Base-by-base conservation (phyloP, 2,113 vertebrate genomes). In the Saimiri boliviensis region DNA sequence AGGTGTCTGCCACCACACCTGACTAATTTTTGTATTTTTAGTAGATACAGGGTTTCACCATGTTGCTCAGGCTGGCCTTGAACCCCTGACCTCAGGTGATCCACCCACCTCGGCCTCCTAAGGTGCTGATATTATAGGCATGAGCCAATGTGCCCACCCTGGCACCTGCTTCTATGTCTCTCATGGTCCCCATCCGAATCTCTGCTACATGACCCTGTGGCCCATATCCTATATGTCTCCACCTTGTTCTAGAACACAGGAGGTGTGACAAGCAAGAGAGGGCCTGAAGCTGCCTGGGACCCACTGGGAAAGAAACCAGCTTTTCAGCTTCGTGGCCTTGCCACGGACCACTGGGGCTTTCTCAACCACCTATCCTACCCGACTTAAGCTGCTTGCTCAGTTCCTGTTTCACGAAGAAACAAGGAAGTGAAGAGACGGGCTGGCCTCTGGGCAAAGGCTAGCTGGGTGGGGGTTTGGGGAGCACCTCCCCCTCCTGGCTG, bases 351-450 rank as follows among this genome's bases (percentile, higher is more conserved):
- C 68, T 84, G 96, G 91, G 96, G 86, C 85, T 97, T 96, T 97
- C 96, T 97, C 93, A 98, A 97, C 94, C 83, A 93, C 93, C 83
- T 74, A 94, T 95, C 87, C 71, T 91, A 94, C 94, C 68, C 81
- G 0, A 83, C 68, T 93, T 10, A 85, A 89, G 91, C 93, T 89
- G 70, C 74, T 93, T 86, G 86, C 93, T 97, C 89, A 97, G 96
- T 98, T 98, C 98, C 97, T 96, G 97, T 98, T 98, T 98, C 97
- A 97, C 76, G 96, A 86, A 97, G 94, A 95, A 97, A 97, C 96
- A 77, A 92, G 97, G 98, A 98, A 98, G 97, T 98, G 80, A 94
- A 86, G 95, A 93, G 97, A 81, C 74, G 79, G 79, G 82, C 68
- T 3, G 2, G 86, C 14, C 83, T 52, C 49, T 7, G 66, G 71